phyloP scores from a whole-genome alignment of 2,797 vertebrate species.

The Trematomus bernacchii region DNA sequence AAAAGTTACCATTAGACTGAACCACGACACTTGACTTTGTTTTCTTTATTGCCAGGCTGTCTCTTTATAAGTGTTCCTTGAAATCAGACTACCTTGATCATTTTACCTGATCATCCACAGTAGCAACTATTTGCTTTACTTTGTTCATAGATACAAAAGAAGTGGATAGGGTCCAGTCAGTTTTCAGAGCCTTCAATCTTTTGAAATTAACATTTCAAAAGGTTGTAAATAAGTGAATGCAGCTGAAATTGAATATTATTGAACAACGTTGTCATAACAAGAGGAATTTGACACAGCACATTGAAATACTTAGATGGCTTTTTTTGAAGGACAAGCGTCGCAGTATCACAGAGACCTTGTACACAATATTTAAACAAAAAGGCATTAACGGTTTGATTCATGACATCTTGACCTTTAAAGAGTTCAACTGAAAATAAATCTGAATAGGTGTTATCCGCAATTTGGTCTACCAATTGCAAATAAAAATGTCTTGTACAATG shows the following conservation, averaged over 20 bases:
- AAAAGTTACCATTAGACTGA: not conserved
- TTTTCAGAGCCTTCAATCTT: slow-evolving; percentile 5
- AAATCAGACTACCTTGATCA: slow-evolving; percentile 4
- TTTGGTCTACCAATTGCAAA: not conserved
- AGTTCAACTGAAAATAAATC: not conserved
- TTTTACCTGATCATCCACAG: slow-evolving; percentile 8
- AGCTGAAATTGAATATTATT: slow-evolving; percentile 20
- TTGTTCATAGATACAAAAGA: not conserved
- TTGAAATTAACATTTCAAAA: slow-evolving; percentile 9
- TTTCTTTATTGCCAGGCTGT: not conserved
- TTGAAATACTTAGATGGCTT: slow-evolving; percentile 15
- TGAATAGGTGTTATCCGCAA: not conserved
- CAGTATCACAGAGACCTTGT: not conserved
- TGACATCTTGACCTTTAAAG: not conserved
- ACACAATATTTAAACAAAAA: not conserved
- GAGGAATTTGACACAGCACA: slow-evolving; percentile 16
- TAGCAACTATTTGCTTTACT: slow-evolving; percentile 10
- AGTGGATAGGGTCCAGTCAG: not conserved
- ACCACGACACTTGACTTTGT: not conserved
- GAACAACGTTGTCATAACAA: slow-evolving; percentile 4
- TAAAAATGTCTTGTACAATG: not conserved
- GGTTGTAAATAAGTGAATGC: not conserved
- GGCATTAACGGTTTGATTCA: not conserved
- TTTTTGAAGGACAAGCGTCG: slow-evolving; percentile 8
- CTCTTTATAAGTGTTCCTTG: not conserved